Conservation (phyloP, 2,888 invertebrate species). For the Crepidodera aurea region DNA sequence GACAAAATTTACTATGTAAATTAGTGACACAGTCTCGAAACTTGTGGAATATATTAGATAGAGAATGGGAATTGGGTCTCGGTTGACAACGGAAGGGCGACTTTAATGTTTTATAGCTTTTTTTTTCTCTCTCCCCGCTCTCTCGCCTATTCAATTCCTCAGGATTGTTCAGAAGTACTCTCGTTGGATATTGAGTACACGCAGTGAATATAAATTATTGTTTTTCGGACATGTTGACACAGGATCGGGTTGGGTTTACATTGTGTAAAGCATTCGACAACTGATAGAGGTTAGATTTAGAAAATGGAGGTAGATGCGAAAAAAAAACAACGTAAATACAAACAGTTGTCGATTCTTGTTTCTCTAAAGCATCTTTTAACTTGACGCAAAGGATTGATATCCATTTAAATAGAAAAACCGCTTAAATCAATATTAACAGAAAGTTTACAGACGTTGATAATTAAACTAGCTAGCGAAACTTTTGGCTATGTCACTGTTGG, state of each 20-base stretch:
- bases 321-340: too few relatives aligned
- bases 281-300: too few relatives aligned
- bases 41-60: slow-evolving; percentile 23
- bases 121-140: background rate
- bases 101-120: slow-evolving; percentile 21
- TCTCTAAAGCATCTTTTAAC: too few relatives aligned
- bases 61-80: slow-evolving; percentile 12
- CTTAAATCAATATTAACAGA: too few relatives aligned
- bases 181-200: slow-evolving; percentile 14
- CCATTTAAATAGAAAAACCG: too few relatives aligned
- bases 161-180: slow-evolving; percentile 19
- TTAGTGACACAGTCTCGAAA: slow-evolving; percentile 27
- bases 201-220: background rate
- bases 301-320: too few relatives aligned
- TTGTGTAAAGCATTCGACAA: too few relatives aligned
- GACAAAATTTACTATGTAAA: slow-evolving; percentile 33
- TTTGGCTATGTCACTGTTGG: too few relatives aligned
- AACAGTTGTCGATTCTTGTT: too few relatives aligned
- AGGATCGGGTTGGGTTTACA: background rate
- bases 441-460: too few relatives aligned
- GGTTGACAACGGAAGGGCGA: slow-evolving; percentile 14
- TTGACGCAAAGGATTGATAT: too few relatives aligned
- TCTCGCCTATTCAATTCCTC: background rate
- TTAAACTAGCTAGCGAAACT: too few relatives aligned
- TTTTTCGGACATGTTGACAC: background rate